Percentiles rank a stretch among this genome's conserved stretches.
Conservation (phyloP, 2,888 invertebrate genomes). For the Amphipoea oculea region DNA sequence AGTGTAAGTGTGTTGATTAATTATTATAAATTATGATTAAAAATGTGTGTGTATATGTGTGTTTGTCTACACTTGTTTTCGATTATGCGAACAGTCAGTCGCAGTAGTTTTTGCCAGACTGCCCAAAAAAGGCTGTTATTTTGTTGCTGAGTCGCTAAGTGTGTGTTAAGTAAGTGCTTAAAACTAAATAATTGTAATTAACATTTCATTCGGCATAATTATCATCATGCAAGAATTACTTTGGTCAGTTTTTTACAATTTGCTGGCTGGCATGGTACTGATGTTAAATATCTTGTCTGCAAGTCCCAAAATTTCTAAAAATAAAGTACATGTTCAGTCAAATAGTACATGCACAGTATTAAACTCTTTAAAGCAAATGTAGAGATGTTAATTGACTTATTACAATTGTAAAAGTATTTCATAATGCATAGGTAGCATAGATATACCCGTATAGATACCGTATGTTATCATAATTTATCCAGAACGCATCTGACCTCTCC, state of each 20-base stretch:
- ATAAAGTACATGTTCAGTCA: neutral
- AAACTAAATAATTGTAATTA: constrained; percentile 15
- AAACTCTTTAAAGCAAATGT: constrained; percentile 12
- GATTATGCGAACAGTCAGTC: neutral
- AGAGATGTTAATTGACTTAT: constrained; percentile 2
- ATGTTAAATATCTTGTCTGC: neutral
- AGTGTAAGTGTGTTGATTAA: neutral
- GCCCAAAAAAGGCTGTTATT: neutral
- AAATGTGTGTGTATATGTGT: constrained; percentile 4
- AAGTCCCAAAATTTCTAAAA: neutral
- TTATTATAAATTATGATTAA: constrained; percentile 2
- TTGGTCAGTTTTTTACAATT: constrained; percentile 6
- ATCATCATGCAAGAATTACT: neutral
- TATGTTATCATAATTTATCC: neutral
- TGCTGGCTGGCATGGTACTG: neutral
- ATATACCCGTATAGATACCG: neutral
- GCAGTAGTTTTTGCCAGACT: neutral
- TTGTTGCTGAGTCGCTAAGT: neutral
- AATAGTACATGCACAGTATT: constrained; percentile 9
- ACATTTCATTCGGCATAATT: constrained; percentile 1
- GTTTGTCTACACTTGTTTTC: constrained; percentile 20
- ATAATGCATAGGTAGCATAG: neutral
- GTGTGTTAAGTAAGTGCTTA: constrained; percentile 6
- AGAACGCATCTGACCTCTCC: neutral
- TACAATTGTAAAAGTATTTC: constrained; percentile 1